phyloP scores from a whole-genome alignment of 1,140 invertebrate genomes.

The Tetragonula clypearis region DNA sequence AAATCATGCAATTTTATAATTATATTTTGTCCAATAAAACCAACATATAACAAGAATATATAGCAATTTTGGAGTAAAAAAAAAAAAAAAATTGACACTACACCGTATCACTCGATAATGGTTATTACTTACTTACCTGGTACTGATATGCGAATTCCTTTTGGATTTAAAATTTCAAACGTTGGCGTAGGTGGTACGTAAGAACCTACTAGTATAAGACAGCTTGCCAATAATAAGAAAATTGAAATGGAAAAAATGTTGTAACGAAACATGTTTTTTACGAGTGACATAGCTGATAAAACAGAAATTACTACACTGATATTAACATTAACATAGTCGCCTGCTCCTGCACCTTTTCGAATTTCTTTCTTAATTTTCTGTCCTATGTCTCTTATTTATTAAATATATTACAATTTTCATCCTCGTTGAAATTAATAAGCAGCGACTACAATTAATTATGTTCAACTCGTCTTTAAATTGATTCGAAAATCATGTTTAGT shows the following conservation, averaged over 20 bases:
- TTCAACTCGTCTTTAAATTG: too few species aligned
- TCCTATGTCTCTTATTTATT: too few species aligned
- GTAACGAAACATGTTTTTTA: constrained; percentile 24
- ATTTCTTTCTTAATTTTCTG: too few species aligned
- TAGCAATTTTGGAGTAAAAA: not conserved
- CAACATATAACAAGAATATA: not conserved
- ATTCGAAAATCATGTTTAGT: too few species aligned
- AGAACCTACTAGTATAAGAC: not conserved
- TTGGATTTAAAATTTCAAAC: constrained; percentile 60
- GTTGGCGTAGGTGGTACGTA: constrained; percentile 70
- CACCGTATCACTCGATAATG: too few species aligned
- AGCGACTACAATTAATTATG: too few species aligned
- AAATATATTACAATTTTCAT: too few species aligned
- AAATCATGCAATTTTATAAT: too few species aligned
- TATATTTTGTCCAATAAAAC: too few species aligned
- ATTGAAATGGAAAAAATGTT: not conserved
- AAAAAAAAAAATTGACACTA: not conserved
- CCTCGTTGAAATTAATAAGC: too few species aligned
- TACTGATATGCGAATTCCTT: constrained; percentile 68
- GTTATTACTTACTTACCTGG: constrained; percentile 56
- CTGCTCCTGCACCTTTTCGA: not conserved
- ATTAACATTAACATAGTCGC: not conserved
- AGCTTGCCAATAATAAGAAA: not conserved
- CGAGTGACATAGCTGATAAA: too few species aligned
- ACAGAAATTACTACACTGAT: not conserved